These are phyloP conservation scores for Litocranius walleri DNA, from an alignment of 2,113 vertebrate genomes.

Conservation along the genomic window DNA sequence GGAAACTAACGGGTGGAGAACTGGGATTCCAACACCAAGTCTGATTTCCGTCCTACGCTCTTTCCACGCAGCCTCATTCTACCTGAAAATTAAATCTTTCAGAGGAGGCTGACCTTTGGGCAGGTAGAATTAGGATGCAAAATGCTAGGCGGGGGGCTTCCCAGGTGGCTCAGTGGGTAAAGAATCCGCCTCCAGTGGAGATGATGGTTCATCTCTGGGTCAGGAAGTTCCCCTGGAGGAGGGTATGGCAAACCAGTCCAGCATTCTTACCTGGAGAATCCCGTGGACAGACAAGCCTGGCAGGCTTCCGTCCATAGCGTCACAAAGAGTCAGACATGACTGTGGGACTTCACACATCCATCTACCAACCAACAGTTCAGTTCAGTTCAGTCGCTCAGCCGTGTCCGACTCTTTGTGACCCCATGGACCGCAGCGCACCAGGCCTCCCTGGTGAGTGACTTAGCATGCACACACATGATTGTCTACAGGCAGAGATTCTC, in stretches of 20 bases:
- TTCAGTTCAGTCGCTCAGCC: too few species aligned
- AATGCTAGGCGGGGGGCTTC: not conserved
- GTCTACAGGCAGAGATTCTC: not conserved
- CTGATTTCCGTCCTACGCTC: not conserved
- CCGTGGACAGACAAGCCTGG: not conserved
- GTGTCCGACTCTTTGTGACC: too few species aligned
- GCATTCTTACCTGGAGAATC: not conserved
- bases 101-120: not conserved
- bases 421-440: too few species aligned
- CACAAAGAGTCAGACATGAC: not conserved
- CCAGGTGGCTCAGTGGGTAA: not conserved
- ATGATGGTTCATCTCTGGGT: not conserved
- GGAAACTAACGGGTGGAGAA: fast-evolving
- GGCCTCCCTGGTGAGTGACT: not conserved
- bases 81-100: not conserved
- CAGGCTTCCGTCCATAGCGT: fast-evolving
- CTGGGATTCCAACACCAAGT: not conserved
- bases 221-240: not conserved
- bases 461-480: not conserved
- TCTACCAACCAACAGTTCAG: too few species aligned
- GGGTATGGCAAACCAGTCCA: not conserved
- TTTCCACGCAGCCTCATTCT: not conserved
- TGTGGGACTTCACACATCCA: not conserved
- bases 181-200: not conserved
- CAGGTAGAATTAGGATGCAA: not conserved